Evolutionary conservation across 1,140 invertebrate genomes (phyloP), one percentile per base, ranked within the genome.

Genomic region (Eciton burchellii): DNA sequence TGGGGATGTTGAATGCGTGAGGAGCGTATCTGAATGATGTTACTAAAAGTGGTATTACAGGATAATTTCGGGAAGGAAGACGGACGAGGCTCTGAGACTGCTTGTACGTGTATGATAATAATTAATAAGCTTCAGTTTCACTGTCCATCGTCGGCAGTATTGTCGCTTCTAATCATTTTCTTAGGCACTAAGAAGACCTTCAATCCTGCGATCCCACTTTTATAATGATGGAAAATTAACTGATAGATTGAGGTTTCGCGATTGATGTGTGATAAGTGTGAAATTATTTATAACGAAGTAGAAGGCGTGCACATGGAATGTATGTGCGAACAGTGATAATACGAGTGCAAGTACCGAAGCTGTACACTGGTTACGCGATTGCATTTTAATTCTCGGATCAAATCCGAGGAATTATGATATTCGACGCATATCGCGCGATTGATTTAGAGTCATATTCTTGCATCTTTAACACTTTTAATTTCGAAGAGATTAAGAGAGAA

Each of bases 221-320:
- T 79, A 45, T 24, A 29, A 45, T 45, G 60, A 76, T 26, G 14
- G 43, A 65, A 35, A 8, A 60, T 66, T 77, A 77, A 68, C 12
- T 35, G 29, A 76, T 56, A 70, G 49, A 16, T 11, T 68, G 63
- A 57, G n/a, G 35, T 79, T 35, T 77, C 52, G 52, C 63, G 24
- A 79, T 79, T 21, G 49, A 79, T 79, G 54, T 35, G 35, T 68
- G 63, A 65, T 76, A 49, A 65, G 29, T 52, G 16, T 79, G 70
- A 79, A 68, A 79, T 79, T 79, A 68, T 79, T 79, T 79, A 70
- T 79, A 68, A 45, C 11, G 52, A 65, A 52, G 54, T 68, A 49
- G 54, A 68, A 56, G 56, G 19, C 19, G 60, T 26, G 56, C 1
- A 56, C 2, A 6, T 35, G 29, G 60, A 29, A 9, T 26, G n/a